These are phyloP conservation scores for Leucoma salicis DNA, from an alignment of 2,888 invertebrate species.

Conservation along the genomic window DNA sequence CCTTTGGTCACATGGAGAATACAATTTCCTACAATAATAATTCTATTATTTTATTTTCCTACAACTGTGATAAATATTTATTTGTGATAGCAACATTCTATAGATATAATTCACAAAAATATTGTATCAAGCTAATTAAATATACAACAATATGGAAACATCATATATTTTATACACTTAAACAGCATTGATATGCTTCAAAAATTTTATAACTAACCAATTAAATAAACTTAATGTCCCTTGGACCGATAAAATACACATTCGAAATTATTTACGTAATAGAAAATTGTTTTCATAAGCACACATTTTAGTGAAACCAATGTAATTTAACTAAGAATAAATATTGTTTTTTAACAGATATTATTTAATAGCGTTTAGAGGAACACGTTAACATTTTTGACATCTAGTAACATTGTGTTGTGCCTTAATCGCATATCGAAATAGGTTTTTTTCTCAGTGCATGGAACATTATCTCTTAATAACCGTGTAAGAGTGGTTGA, in stretches of 20 bases:
- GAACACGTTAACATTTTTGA: too few species aligned
- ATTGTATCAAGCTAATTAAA: constrained; percentile 29
- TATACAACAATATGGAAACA: constrained; percentile 52
- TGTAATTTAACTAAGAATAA: too few species aligned
- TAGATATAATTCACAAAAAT: constrained; percentile 17
- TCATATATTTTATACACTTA: constrained; percentile 44
- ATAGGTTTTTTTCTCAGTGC: too few species aligned
- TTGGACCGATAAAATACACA: constrained; percentile 40
- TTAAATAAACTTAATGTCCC: constrained; percentile 57
- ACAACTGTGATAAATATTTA: constrained; percentile 39
- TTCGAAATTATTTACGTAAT: constrained; percentile 30
- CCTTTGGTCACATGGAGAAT: constrained; percentile 75
- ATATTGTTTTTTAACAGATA: too few species aligned
- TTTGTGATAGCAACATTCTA: constrained; percentile 27
- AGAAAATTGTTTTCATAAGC: constrained; percentile 12
- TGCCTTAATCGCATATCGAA: too few species aligned
- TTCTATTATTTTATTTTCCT: constrained; percentile 46
- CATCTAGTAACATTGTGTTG: too few species aligned
- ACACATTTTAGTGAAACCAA: constrained; percentile 36
- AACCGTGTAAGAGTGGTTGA: too few species aligned
- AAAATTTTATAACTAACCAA: constrained; percentile 62
- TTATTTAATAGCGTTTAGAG: too few species aligned
- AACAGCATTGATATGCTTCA: constrained; percentile 67
- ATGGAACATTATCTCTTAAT: too few species aligned
- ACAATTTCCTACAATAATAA: constrained; percentile 44